These are phyloP conservation scores for Eubasilissa regina DNA, from an alignment of 1,140 invertebrate species.

Conservation along the genomic window DNA sequence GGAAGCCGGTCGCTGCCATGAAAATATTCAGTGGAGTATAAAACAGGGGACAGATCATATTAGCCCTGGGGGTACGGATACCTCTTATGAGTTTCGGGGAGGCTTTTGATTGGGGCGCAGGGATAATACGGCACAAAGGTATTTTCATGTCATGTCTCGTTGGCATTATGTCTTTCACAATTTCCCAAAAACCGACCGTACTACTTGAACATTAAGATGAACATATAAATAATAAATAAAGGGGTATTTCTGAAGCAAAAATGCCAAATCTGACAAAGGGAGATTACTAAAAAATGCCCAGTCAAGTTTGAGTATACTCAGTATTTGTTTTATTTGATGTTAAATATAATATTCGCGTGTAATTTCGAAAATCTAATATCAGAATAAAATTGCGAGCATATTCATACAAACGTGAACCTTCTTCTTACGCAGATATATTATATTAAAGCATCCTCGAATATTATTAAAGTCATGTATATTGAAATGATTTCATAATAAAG, in stretches of 20 bases:
- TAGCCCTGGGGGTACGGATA: conserved; percentile 46
- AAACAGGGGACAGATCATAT: conserved; percentile 59
- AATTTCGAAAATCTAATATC: neutral
- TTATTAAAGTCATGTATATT: neutral
- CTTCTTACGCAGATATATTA: neutral
- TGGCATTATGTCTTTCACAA: conserved; percentile 52
- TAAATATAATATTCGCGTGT: neutral
- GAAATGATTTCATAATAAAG: conserved; percentile 3
- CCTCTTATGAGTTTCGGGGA: conserved; percentile 53
- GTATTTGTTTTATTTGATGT: conserved; percentile 4
- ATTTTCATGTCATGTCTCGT: conserved; percentile 49
- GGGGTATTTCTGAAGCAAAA: conserved; percentile 9
- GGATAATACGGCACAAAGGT: conserved; percentile 58
- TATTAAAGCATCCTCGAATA: neutral
- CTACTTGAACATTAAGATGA: conserved; percentile 26
- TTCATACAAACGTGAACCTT: neutral
- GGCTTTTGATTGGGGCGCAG: conserved; percentile 54
- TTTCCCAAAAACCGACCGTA: conserved; percentile 7
- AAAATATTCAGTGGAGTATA: conserved; percentile 56
- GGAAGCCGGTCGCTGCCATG: conserved; percentile 13
- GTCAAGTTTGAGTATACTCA: neutral
- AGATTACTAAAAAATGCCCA: neutral
- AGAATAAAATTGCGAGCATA: neutral
- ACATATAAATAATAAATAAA: conserved; percentile 35
- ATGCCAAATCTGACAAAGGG: conserved; percentile 10